Conservation (phyloP, 2,888 invertebrate genomes). For the Falcaria lacertinaria region DNA sequence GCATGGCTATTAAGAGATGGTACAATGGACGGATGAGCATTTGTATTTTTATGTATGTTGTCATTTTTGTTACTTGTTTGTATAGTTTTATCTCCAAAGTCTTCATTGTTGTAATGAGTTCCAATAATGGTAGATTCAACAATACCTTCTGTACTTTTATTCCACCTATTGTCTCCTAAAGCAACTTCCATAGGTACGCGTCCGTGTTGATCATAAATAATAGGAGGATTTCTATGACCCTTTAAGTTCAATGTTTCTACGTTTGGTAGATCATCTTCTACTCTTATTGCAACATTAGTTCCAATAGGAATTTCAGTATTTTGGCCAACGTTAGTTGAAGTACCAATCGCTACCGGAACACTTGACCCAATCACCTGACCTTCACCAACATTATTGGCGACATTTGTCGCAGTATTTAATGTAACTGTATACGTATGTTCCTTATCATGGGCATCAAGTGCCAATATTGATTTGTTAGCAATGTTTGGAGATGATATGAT, state of each 20-base stretch:
- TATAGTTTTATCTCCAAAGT: constrained; percentile 14
- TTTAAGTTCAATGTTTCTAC: constrained; percentile 51
- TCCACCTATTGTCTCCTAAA: constrained; percentile 62
- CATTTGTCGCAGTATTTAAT: constrained; percentile 61
- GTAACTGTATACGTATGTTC: constrained; percentile 59
- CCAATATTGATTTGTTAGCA: constrained; percentile 39
- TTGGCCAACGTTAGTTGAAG: constrained; percentile 40
- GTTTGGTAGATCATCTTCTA: constrained; percentile 59
- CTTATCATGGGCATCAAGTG: constrained; percentile 36
- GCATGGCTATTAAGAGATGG: constrained; percentile 66
- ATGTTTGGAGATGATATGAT: constrained; percentile 35
- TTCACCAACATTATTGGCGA: constrained; percentile 46
- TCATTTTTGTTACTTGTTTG: background rate
- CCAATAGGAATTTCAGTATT: constrained; percentile 73
- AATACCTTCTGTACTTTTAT: constrained; percentile 39
- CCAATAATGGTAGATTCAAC: constrained; percentile 24
- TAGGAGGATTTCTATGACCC: constrained; percentile 37
- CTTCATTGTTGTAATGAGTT: constrained; percentile 21
- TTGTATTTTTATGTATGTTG: constrained; percentile 3
- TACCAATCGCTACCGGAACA: constrained; percentile 53
- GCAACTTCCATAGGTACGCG: constrained; percentile 34
- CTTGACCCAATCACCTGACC: constrained; percentile 61
- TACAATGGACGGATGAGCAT: constrained; percentile 22
- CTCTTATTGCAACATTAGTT: constrained; percentile 71
- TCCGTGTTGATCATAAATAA: constrained; percentile 33